Base-by-base conservation (phyloP, 2,113 vertebrate species). In the Atherinomorus stipes region DNA sequence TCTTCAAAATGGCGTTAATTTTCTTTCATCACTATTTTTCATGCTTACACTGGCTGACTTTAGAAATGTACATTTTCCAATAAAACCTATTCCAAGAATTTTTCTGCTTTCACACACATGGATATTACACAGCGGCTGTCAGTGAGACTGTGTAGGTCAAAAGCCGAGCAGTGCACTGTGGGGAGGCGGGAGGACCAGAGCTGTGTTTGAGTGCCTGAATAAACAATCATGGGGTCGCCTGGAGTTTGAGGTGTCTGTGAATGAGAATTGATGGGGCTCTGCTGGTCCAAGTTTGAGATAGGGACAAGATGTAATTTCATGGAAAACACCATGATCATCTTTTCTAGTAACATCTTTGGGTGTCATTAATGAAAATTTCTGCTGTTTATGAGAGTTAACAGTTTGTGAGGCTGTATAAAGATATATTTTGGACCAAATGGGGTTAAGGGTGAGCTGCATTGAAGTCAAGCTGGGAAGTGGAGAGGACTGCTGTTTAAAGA, bases 231-330 rank as follows among this genome's bases (percentile, higher is more conserved):
- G 22, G 78, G 90, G 89, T 91, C 80, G 19, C 64, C 56, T 79
- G 71, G 88, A 92, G 91, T 90, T 89, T 84, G 80, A 81, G 76
- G 85, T 88, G 89, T 89, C 88, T 90, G 72, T 63, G 75, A 74
- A 42, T 49, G 56, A 74, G 61, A 78, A 86, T 74, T 60, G 23
- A 83, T 80, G 56, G 62, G 15, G 63, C 31, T 42, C 49, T 34
- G 25, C 3, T 7, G 37, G 51, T 71, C 64, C 75, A 57, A 21
- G 4, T 68, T 26, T 25, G 5, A 51, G 71, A 77, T 23, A 22
- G 37, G 59, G 56, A 56, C 45, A 34, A 31, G 66, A 37, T 52
- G 31, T 28, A 4, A 53, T 61, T 53, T 12, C n/a, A 52, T 89
- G 85, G 81, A 88, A 91, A 88, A 74, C 37, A 28, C 83, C 15